A percentile compares a stretch with the other conserved stretches of the same genome.
Evolutionary conservation across 2,797 vertebrate genomes (phyloP).

Genomic region (Botia kubotai): DNA sequence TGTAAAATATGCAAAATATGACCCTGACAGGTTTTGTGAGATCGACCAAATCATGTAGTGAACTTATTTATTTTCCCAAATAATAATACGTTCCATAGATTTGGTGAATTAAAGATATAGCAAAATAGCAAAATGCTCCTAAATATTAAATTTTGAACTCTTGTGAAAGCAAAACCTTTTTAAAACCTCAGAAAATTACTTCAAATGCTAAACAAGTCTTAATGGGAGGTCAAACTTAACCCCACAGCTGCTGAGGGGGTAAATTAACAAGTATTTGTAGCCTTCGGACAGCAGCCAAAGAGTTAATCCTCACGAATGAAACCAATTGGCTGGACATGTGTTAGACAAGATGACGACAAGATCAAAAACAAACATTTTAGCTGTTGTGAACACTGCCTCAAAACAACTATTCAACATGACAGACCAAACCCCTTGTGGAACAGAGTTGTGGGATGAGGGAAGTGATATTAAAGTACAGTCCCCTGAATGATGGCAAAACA

Average conservation of each 20-base stretch:
- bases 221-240: conserved; percentile 1
- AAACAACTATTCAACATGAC: background rate
- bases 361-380: background rate
- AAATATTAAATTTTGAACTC: background rate
- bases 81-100: too few species aligned
- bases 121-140: background rate
- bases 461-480: conserved; percentile 17
- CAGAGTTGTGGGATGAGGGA: conserved; percentile 25
- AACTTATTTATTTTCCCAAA: too few species aligned
- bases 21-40: too few species aligned
- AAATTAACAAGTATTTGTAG: conserved; percentile 36
- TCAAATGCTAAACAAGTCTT: background rate
- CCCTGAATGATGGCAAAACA: conserved; percentile 18
- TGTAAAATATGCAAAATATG: too few species aligned
- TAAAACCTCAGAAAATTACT: background rate
- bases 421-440: conserved; percentile 6
- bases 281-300: conserved; percentile 27
- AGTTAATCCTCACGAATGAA: conserved; percentile 25
- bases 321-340: conserved; percentile 6
- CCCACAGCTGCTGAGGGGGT: conserved; percentile 42
- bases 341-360: background rate
- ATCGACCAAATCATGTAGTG: too few species aligned
- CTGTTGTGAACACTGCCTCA: background rate
- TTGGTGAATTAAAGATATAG: too few species aligned
- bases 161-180: background rate